These are phyloP conservation scores for Heterotis niloticus DNA, from an alignment of 2,113 vertebrate genomes.

Conservation along the genomic window DNA sequence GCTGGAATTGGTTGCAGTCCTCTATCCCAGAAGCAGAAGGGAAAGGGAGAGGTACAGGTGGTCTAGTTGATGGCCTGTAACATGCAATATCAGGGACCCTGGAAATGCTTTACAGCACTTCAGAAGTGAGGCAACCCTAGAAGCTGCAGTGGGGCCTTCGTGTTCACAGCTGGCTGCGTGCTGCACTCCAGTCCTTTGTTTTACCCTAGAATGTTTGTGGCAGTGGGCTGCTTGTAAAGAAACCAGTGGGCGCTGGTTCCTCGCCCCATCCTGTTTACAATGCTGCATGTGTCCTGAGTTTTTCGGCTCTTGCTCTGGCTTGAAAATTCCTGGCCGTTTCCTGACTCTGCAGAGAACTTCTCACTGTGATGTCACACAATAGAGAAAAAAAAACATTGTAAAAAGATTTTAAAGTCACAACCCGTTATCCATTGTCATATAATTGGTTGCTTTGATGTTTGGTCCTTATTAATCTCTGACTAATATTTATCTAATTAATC, in stretches of 20 bases:
- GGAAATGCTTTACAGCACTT: background rate
- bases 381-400: background rate
- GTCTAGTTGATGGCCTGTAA: background rate
- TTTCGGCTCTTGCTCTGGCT: background rate
- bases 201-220: background rate
- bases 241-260: too few relatives aligned
- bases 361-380: too few relatives aligned
- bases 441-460: background rate
- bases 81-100: background rate
- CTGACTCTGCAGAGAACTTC: background rate
- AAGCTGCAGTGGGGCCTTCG: background rate
- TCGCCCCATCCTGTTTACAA: background rate
- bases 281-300: background rate
- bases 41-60: background rate
- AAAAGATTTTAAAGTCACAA: background rate
- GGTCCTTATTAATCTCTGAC: background rate
- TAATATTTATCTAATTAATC: background rate
- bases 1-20: background rate
- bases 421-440: background rate
- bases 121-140: background rate
- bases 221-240: slow-evolving; percentile 1
- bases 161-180: background rate
- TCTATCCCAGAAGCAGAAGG: background rate
- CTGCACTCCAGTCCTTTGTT: background rate
- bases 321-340: background rate